phyloP scores from a whole-genome alignment of 2,888 invertebrate genomes.

The Cepaea hortensis region DNA sequence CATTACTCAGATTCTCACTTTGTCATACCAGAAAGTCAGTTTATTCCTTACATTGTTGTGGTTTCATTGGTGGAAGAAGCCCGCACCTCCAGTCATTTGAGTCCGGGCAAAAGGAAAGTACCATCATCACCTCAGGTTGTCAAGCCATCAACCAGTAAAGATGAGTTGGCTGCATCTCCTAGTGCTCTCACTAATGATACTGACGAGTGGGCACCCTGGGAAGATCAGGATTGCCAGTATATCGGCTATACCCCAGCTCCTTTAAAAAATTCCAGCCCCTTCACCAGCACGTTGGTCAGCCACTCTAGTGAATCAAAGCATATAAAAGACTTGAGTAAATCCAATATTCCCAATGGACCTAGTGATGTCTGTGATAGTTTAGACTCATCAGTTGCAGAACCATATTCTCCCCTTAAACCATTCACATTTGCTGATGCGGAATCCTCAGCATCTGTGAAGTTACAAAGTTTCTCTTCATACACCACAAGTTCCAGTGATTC shows the following conservation, averaged over 20 bases:
- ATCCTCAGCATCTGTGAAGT: conserved; percentile 20
- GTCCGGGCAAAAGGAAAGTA: conserved; percentile 34
- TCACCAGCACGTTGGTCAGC: conserved; percentile 43
- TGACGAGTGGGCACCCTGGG: conserved; percentile 54
- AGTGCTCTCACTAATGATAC: conserved; percentile 27
- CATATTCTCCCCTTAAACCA: conserved; percentile 39
- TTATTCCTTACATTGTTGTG: conserved; percentile 48
- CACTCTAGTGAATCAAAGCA: conserved; percentile 40
- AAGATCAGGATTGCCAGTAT: conserved; percentile 66
- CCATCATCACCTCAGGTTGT: background rate
- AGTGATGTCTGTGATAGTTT: conserved; percentile 51
- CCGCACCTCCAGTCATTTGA: conserved; percentile 30
- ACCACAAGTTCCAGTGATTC: conserved; percentile 38
- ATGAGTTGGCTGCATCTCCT: conserved; percentile 27
- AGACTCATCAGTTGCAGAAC: conserved; percentile 43
- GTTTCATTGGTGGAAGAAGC: conserved; percentile 43
- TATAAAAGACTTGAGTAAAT: conserved; percentile 42
- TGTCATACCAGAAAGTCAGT: conserved; percentile 44
- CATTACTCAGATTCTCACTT: conserved; percentile 49
- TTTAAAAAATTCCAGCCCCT: conserved; percentile 36
- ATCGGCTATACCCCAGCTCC: conserved; percentile 69
- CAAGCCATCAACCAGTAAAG: conserved; percentile 37
- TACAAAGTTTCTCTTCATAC: conserved; percentile 34
- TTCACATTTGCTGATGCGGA: conserved; percentile 41
- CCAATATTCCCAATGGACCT: conserved; percentile 49